Conservation (phyloP, 2,113 vertebrate species). For the Corythornis madagascariensis region DNA sequence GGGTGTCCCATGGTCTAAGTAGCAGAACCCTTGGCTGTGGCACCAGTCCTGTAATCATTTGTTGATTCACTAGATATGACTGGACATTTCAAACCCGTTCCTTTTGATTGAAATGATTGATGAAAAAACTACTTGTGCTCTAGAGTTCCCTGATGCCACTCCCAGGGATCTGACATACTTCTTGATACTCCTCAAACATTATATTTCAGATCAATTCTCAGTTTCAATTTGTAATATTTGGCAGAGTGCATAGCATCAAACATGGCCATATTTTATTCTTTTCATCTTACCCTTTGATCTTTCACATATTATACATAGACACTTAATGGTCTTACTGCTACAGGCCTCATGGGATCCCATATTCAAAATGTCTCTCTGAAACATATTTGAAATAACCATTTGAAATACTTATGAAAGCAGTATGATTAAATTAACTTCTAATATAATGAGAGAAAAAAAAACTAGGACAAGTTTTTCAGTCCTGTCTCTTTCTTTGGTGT, state of each 20-base stretch:
- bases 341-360: background rate
- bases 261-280: background rate
- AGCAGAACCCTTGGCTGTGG: background rate
- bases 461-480: background rate
- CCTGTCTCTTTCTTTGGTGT: background rate
- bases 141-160: background rate
- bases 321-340: background rate
- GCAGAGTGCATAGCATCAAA: background rate
- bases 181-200: background rate
- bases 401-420: background rate
- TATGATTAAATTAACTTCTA: background rate
- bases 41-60: background rate
- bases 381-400: background rate
- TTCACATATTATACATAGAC: background rate
- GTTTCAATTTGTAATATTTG: slow-evolving; percentile 23
- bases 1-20: background rate
- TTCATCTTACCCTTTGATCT: slow-evolving; percentile 45
- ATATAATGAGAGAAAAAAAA: background rate
- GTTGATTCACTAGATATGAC: background rate
- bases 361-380: background rate
- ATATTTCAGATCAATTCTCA: background rate
- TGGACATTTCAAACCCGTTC: background rate
- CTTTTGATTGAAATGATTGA: background rate
- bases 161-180: background rate
- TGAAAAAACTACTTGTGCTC: background rate